Conservation (phyloP, 2,113 vertebrate genomes). For the Pollachius pollachius region DNA sequence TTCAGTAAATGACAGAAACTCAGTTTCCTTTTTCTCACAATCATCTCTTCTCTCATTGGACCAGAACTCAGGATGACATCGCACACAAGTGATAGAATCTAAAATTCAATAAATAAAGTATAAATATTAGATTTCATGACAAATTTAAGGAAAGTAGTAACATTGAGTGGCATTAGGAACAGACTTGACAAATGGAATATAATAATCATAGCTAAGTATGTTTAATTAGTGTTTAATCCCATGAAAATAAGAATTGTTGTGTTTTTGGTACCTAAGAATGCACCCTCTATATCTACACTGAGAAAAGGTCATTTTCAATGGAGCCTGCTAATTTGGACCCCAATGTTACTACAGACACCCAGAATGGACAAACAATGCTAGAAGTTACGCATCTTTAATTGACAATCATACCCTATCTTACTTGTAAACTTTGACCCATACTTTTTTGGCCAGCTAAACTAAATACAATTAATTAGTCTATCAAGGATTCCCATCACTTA, state of each 20-base stretch:
- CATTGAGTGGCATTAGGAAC: background rate
- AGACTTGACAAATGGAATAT: background rate
- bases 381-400: too few relatives aligned
- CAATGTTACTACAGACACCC: background rate
- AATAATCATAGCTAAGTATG: background rate
- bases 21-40: constrained; percentile 66
- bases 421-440: too few relatives aligned
- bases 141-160: too few relatives aligned
- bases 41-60: constrained; percentile 62
- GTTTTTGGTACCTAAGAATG: background rate
- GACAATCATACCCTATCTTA: too few relatives aligned
- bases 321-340: too few relatives aligned
- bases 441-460: too few relatives aligned
- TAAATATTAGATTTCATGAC: background rate
- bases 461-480: too few relatives aligned
- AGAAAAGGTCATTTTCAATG: too few relatives aligned
- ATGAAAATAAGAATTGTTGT: background rate
- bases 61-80: constrained; percentile 66
- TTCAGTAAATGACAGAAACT: constrained; percentile 65
- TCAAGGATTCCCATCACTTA: too few relatives aligned
- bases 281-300: too few relatives aligned
- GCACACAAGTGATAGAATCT: constrained; percentile 65
- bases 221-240: background rate
- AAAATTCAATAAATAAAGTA: constrained; percentile 8
- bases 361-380: too few relatives aligned